Base-by-base conservation (phyloP, 2,797 vertebrate species). In the Mus minutoides region DNA sequence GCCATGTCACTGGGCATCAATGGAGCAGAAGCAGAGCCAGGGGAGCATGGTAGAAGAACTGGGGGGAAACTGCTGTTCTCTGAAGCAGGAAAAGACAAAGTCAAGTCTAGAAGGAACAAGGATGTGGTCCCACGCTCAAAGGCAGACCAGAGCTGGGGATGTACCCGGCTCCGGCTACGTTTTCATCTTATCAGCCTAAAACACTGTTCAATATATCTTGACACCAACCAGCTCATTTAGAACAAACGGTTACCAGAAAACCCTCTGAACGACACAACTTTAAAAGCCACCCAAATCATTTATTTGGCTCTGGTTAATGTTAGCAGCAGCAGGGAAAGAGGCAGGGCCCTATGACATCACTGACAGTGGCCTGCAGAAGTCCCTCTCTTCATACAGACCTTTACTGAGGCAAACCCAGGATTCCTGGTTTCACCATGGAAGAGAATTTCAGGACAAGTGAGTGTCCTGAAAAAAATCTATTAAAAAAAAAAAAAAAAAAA, bases 61-160 rank as follows among this genome's bases (percentile, higher is more conserved):
- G 84, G 76, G 94, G 78, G 96, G 95, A 96, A 96, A 95, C 21
- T 31, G 84, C 62, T 87, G 78, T 64, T 94, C 31, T 82, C 17
- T 22, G 62, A 97, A 92, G 76, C 62, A 95, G 79, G 83, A 84
- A 95, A 88, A 95, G 71, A 78, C 58, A 58, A 88, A 95, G 92
- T 60, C 75, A 56, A 88, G 78, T 64, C 46, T 73, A 93, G 84
- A 37, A 97, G 13, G 34, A 49, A 26, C 43, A 71, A 90, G 37
- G 56, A 92, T 89, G 75, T 46, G 24, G 87, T 54, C 73, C 40
- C 69, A 90, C 0, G 22, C 8, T 92, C 31, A 67, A 34, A 82
- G 22, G 82, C 0, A 94, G 88, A 64, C 21, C 31, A 83, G 78
- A 26, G 75, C 21, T 78, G 9, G 31, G 24, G 73, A 49, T 26